Percentiles rank a stretch among this genome's conserved stretches.
These are phyloP conservation scores for Ochropleura plecta DNA, from an alignment of 2,888 invertebrate genomes.

Conservation along the genomic window DNA sequence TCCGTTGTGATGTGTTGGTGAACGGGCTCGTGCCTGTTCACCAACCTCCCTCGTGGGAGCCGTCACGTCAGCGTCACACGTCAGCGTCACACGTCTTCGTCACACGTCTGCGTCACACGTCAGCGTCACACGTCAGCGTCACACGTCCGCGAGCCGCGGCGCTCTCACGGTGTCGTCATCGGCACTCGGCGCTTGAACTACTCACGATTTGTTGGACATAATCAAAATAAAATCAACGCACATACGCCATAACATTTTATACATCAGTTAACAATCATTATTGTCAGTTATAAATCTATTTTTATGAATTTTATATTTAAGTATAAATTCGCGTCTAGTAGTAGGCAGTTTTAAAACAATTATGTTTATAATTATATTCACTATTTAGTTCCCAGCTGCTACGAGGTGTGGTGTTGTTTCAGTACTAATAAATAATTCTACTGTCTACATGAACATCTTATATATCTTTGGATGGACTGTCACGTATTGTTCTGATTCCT, in stretches of 20 bases:
- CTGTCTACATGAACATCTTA: slow-evolving; percentile 52
- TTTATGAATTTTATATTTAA: slow-evolving; percentile 89
- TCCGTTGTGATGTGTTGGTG: slow-evolving; percentile 30
- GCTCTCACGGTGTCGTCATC: slow-evolving; percentile 28
- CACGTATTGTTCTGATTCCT: slow-evolving; percentile 59
- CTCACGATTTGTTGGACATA: slow-evolving; percentile 79
- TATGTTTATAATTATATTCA: slow-evolving; percentile 82
- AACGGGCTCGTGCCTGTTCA: no score
- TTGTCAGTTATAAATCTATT: slow-evolving; percentile 91
- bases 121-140: slow-evolving; percentile 10
- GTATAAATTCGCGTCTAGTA: slow-evolving; percentile 90
- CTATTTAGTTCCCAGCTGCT: slow-evolving; percentile 78
- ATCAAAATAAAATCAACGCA: slow-evolving; percentile 84
- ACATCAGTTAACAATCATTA: slow-evolving; percentile 91
- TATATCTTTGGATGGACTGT: slow-evolving; percentile 60
- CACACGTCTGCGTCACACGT: slow-evolving; percentile 8
- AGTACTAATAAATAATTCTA: slow-evolving; percentile 50
- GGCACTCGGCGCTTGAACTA: slow-evolving; percentile 83
- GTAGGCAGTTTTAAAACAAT: slow-evolving; percentile 90
- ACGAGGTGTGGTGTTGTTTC: slow-evolving; percentile 75
- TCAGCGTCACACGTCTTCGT: background rate
- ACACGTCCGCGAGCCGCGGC: background rate
- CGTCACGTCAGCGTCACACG: slow-evolving; percentile 24
- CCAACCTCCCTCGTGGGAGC: no score
- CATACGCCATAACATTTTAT: slow-evolving; percentile 89